Conservation (phyloP, 2,888 invertebrate genomes). For the Euzetes globulus region DNA sequence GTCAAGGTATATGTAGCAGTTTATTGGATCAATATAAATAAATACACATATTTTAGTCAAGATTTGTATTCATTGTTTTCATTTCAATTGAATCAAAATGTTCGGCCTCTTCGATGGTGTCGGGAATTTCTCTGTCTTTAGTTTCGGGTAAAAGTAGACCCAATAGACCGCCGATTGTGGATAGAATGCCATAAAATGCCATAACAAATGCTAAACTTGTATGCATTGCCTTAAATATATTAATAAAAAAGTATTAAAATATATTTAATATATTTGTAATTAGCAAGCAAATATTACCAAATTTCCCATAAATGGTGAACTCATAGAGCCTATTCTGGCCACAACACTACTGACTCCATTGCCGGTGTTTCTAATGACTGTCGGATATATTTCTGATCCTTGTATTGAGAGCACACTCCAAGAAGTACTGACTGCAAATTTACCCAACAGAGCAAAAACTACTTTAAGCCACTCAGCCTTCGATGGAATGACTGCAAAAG, state of each 20-base stretch:
- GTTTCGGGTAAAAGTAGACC: conserved; percentile 36
- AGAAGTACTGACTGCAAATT: conserved; percentile 16
- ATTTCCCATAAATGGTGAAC: conserved; percentile 34
- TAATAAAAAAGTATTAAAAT: background rate
- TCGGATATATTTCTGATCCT: conserved; percentile 32
- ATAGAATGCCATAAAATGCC: conserved; percentile 3
- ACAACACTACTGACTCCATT: conserved; percentile 25
- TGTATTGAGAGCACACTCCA: background rate
- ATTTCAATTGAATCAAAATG: background rate
- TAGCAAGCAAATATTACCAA: conserved; percentile 34
- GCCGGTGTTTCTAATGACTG: conserved; percentile 28
- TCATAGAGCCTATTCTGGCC: conserved; percentile 32
- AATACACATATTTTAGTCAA: no score
- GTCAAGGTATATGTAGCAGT: no score
- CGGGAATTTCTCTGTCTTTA: conserved; percentile 33
- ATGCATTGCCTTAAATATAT: background rate
- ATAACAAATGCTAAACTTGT: conserved; percentile 12
- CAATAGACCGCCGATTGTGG: conserved; percentile 18
- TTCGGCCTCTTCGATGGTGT: conserved; percentile 24
- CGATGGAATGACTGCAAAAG: background rate
- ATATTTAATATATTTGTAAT: background rate
- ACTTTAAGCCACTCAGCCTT: background rate
- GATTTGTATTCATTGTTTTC: no score
- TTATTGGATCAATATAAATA: no score
- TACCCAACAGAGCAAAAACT: conserved; percentile 29